Evolutionary conservation across 2,797 vertebrate species (phyloP), one percentile per base, ranked within the genome.

Genomic region (Tadarida brasiliensis): DNA sequence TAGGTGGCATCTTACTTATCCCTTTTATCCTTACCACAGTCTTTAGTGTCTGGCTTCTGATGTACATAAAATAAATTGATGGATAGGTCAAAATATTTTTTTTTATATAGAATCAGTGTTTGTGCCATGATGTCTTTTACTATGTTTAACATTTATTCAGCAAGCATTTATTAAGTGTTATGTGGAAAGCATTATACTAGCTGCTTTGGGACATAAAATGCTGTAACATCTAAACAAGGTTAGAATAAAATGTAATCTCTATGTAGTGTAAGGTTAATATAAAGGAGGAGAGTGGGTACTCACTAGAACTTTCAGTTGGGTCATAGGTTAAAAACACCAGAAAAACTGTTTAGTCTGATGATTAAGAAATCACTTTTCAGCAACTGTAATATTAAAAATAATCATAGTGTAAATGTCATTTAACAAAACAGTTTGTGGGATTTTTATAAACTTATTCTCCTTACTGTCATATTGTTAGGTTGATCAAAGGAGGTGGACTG

Each of bases 111-210:
- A 91, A 80, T 93, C 44, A 73, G 0, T 90, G 57, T 94, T 94
- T 89, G 15, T 93, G 68, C 68, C 57, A 74, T 80, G 19, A 22
- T 93, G 35, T 12, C 59, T 94, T 95, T 88, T 94, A 67, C 74
- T 15, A 56, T 63, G 49, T 12, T 94, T 94, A 78, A 90, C 78
- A 61, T 90, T 93, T 89, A 93, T 87, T 94, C 51, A 96, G 1
- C 57, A 94, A 82, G 17, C 59, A 51, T 83, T 93, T 94, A 87
- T 56, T 83, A 90, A 57, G 20, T 94, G 47, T 94, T 92, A 81
- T 6, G 11, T 94, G 33, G 44, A 87, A 94, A 94, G 15, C 17
- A 10, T 90, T 82, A 35, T 85, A 30, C 8, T 92, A 81, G 51
- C 51, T 94, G 44, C 30, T 95, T 93, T 87, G 84, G 59, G 57